Evolutionary conservation across 2,888 invertebrate genomes (phyloP), one percentile per base, ranked within the genome.

Genomic region (Andricus quercusramuli): DNA sequence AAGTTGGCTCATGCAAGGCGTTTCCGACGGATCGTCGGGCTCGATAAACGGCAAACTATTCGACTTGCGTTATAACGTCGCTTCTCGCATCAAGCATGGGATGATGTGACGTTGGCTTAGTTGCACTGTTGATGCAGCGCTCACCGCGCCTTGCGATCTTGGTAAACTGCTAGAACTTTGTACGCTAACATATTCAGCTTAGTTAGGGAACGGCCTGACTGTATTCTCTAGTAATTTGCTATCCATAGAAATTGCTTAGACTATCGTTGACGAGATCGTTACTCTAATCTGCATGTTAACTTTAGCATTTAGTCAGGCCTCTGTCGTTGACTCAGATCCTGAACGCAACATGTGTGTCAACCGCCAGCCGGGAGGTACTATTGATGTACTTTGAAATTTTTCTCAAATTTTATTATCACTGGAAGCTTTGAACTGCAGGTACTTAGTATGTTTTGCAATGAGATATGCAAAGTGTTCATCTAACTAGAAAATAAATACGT

Each of bases 11-110:
- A 22, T 56, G 56, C 70, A 41, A 41, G 41, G 70, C 25, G 17
- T 56, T 74, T 74, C n/a, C 56, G 32, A 51, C 70, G 51, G 70
- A 74, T 51, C 70, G 32, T 74, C 56, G 51, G 13, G 70, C n/a
- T 32, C 70, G 70, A 74, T 74, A 74, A 74, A 56, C 70, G 70
- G 51, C 32, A 74, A 74, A 74, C 70, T 74, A 74, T 74, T 74
- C 70, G 56, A 74, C 51, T 47, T 20, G 47, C 29, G 70, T 74
- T 74, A 74, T 74, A 74, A 74, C 51, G 51, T 74, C 56, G 20
- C 51, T 74, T 74, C 51, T 25, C 13, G 25, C 62, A 62, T 25
- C 62, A 0, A 62, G 25, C 22, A 25, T 25, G 62, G 62, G 32
- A 74, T 74, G 70, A 74, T 74, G 70, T 74, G 70, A 56, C 70